Base-by-base conservation (phyloP, 2,888 invertebrate genomes). In the Carterocephalus palaemon region DNA sequence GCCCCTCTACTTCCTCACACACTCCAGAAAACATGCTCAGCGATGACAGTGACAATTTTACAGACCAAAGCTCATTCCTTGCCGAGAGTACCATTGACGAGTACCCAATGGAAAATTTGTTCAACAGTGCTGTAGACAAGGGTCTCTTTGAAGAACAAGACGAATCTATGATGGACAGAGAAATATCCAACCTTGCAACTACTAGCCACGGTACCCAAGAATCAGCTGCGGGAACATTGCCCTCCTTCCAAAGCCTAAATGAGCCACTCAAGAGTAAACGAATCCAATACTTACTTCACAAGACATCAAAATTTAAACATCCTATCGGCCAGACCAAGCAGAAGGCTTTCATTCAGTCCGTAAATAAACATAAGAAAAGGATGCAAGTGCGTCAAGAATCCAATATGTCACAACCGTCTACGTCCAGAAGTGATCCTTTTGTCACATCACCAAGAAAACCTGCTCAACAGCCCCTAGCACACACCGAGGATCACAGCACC, bases 241-340 rank as follows among this genome's bases (percentile, higher is more conserved):
- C 83, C 17, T 80, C 84, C 8, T 84, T 84, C 65, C 83, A 84
- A 67, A 84, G 79, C 56, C 69, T 84, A 62, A 83, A 75, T 59
- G 87, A 87, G 56, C 84, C 85, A 23, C 59, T 80, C 41, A 88
- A 88, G 59, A 87, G 84, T 56, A 88, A 87, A 59, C 70, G 87
- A 48, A 84, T 88, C 56, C 87, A 88, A 58, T 87, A 86, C 60
- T 67, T 88, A 53, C 72, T 88, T 22, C 87, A 87, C 52, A 87
- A 86, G 62, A 87, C 86, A 4, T 87, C 87, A 3, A 88, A 88
- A 62, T 84, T 83, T 51, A 86, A 86, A 52, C 86, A 85, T 60
- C 86, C 85, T 9, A 83, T 85, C 49, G 75, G 80, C 1, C 85
- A 86, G 46, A 87, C 77, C 60, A 88, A 88, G 51, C 86, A 87